Conservation (phyloP, 2,797 vertebrate species). For the Sebastes baramenuke region DNA sequence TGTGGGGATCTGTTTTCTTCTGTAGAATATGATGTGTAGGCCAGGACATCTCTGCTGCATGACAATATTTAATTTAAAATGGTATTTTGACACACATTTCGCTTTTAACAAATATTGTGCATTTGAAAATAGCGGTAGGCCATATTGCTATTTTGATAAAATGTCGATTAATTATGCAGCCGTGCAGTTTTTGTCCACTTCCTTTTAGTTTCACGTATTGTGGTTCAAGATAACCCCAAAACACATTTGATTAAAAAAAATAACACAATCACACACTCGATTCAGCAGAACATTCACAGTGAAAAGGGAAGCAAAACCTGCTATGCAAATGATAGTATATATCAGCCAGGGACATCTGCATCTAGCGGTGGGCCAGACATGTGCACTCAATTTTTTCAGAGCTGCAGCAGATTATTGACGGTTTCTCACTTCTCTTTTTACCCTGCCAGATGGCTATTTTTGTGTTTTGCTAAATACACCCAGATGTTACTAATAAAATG, state of each 20-base stretch:
- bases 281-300: neutral
- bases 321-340: slow-evolving; percentile 44
- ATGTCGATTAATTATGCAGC: no score
- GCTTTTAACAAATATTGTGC: no score
- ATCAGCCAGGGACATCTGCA: slow-evolving; percentile 42
- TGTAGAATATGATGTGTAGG: no score
- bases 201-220: no score
- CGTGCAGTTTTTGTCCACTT: no score
- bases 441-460: slow-evolving; percentile 1
- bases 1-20: no score
- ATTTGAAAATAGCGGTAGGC: no score
- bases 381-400: neutral
- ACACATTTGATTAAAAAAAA: neutral
- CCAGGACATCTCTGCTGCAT: no score
- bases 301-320: slow-evolving; percentile 63
- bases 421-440: slow-evolving; percentile 64
- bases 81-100: no score
- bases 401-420: neutral
- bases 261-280: neutral
- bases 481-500: neutral
- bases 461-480: neutral
- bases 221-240: no score
- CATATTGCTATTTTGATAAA: no score
- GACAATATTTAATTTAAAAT: no score
- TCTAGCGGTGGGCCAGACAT: rapidly evolving